These are phyloP conservation scores for Eunapius fragilis DNA, from an alignment of 37 sponge, comb jelly and placozoan genomes.

Conservation along the genomic window DNA sequence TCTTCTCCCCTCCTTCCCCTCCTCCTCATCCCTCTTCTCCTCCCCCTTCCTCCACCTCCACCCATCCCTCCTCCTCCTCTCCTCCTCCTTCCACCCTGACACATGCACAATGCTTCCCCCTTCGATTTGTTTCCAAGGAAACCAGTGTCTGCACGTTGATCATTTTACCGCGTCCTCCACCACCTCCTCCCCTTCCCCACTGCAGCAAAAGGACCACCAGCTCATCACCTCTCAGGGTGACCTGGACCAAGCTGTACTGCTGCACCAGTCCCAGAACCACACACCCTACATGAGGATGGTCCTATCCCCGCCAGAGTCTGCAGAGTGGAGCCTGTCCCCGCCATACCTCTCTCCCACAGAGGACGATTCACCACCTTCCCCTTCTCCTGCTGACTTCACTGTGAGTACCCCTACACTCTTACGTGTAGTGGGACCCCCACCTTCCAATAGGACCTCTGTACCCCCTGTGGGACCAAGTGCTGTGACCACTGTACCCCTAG, in stretches of 20 bases:
- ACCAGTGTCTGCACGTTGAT: background rate
- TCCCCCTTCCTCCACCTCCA: background rate
- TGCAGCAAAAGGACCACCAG: slow-evolving; percentile 43
- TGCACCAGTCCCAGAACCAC: slow-evolving; percentile 30
- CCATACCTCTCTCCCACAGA: slow-evolving; percentile 21
- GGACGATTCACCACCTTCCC: slow-evolving; percentile 1
- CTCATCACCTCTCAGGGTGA: slow-evolving; percentile 33
- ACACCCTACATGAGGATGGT: slow-evolving; percentile 38
- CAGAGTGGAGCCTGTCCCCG: slow-evolving; percentile 28
- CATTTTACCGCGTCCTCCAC: background rate
- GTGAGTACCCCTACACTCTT: background rate
- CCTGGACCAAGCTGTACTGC: slow-evolving; percentile 18
- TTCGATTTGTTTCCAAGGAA: background rate
- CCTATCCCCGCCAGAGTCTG: slow-evolving; percentile 17
- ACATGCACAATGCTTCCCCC: background rate
- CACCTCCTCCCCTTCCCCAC: slow-evolving; percentile 19
- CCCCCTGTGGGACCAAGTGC: too few relatives aligned
- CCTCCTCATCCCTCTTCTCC: background rate
- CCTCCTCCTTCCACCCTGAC: slow-evolving; percentile 11
- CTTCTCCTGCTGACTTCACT: slow-evolving; percentile 24
- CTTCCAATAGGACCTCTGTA: too few relatives aligned
- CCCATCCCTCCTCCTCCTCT: background rate
- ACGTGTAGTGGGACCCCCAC: too few relatives aligned
- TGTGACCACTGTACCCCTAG: too few relatives aligned
- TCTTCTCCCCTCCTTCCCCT: background rate